A percentile compares a stretch with the other conserved stretches of the same genome.
Evolutionary conservation across 2,113 vertebrate species (phyloP).

Genomic region (Leucopsar rothschildi): DNA sequence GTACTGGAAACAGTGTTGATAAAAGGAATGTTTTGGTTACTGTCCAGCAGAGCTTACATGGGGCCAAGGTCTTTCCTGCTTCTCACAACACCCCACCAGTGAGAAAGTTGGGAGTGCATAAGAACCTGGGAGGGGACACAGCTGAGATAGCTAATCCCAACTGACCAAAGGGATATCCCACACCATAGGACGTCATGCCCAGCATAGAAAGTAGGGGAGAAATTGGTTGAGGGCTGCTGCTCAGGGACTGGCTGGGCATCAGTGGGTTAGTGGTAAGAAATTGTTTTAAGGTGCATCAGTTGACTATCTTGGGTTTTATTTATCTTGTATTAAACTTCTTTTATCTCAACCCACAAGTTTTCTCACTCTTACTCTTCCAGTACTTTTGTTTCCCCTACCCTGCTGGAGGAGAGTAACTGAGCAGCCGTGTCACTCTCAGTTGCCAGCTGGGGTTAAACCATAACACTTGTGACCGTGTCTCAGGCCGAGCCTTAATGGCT

Average conservation of each 20-base stretch:
- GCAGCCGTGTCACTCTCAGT: not conserved
- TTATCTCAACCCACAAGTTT: not conserved
- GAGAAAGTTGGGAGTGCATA: not conserved
- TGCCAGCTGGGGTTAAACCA: not conserved
- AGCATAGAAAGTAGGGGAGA: not conserved
- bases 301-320: not conserved
- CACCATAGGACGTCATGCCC: fast-evolving
- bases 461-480: not conserved
- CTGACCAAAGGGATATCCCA: not conserved
- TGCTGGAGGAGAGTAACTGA: not conserved
- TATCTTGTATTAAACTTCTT: not conserved
- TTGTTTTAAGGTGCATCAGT: not conserved
- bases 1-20: not conserved
- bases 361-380: not conserved
- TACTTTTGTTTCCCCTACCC: not conserved
- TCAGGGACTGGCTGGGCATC: not conserved
- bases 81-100: not conserved
- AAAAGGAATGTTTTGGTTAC: not conserved
- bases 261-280: not conserved
- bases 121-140: not conserved
- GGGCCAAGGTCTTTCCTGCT: not conserved
- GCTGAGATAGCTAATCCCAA: not conserved
- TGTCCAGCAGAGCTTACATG: not conserved
- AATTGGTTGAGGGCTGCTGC: not conserved
- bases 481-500: not conserved